Conservation (phyloP, 2,888 invertebrate genomes). For the Drosophila mimica region DNA sequence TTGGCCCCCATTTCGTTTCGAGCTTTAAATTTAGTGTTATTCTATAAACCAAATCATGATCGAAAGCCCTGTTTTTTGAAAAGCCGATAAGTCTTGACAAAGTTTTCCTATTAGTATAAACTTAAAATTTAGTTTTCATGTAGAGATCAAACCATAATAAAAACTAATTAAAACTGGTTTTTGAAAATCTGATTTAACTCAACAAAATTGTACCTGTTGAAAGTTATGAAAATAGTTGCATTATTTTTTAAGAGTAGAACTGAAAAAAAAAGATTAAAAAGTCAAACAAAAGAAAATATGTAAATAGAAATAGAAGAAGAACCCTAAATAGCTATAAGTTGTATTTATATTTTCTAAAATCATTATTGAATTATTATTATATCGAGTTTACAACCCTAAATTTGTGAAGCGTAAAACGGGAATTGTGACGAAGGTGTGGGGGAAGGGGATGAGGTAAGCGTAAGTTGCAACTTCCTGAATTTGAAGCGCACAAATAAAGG, state of each 20-base stretch:
- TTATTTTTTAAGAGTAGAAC: accelerated
- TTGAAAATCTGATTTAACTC: neutral
- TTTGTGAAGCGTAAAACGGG: conserved; percentile 53
- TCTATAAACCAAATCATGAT: neutral
- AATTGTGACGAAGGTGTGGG: conserved; percentile 18
- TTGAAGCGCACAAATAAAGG: conserved; percentile 63
- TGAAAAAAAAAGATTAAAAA: neutral
- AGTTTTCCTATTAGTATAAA: neutral
- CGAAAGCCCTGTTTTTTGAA: neutral
- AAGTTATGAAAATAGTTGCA: neutral
- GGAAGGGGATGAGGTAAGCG: conserved; percentile 8
- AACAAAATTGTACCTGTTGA: neutral
- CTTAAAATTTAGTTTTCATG: neutral
- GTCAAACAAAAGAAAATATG: neutral
- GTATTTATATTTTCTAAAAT: neutral
- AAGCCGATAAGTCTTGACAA: neutral
- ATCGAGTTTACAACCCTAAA: neutral
- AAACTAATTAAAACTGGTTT: neutral
- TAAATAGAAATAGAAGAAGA: neutral
- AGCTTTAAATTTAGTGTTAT: neutral
- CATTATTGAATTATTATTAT: neutral
- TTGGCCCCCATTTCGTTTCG: neutral
- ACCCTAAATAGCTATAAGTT: neutral
- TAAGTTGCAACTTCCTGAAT: conserved; percentile 72
- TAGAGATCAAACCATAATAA: neutral